phyloP scores from a whole-genome alignment of 2,888 invertebrate genomes.

The Apamea monoglypha region DNA sequence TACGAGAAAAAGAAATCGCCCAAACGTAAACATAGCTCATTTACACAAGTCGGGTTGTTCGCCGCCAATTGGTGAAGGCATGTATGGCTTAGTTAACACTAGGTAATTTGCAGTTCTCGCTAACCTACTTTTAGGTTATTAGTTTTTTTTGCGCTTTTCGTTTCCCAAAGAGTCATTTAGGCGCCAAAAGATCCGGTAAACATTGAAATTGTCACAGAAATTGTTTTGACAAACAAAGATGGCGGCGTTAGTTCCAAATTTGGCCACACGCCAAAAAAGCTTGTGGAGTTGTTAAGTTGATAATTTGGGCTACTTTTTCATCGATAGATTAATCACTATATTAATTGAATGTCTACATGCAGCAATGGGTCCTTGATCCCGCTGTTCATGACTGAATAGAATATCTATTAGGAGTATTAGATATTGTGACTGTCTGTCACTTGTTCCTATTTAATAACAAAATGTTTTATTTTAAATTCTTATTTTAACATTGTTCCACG shows the following conservation, averaged over 20 bases:
- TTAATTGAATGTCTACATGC: background rate
- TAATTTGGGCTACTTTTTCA: slow-evolving; percentile 1
- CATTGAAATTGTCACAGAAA: background rate
- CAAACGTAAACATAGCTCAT: background rate
- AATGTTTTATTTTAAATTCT: too few relatives aligned
- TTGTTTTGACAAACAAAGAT: too few relatives aligned
- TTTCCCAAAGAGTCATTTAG: background rate
- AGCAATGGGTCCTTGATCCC: slow-evolving; percentile 3
- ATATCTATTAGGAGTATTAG: slow-evolving; percentile 37
- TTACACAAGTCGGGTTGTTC: background rate
- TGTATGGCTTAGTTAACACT: background rate
- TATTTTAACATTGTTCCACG: too few relatives aligned
- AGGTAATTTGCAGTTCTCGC: background rate
- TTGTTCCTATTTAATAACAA: too few relatives aligned
- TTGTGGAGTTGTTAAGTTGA: background rate
- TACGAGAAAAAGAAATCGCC: background rate
- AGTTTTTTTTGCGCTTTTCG: background rate
- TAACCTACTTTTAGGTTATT: background rate
- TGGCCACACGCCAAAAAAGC: background rate
- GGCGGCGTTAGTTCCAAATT: background rate
- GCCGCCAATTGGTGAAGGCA: background rate
- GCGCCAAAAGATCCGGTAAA: background rate
- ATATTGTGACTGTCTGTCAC: too few relatives aligned
- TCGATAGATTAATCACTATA: background rate
- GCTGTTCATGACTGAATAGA: slow-evolving; percentile 42